Evolutionary conservation across 2,888 invertebrate genomes (phyloP).

Genomic region (Athetis lepigone): DNA sequence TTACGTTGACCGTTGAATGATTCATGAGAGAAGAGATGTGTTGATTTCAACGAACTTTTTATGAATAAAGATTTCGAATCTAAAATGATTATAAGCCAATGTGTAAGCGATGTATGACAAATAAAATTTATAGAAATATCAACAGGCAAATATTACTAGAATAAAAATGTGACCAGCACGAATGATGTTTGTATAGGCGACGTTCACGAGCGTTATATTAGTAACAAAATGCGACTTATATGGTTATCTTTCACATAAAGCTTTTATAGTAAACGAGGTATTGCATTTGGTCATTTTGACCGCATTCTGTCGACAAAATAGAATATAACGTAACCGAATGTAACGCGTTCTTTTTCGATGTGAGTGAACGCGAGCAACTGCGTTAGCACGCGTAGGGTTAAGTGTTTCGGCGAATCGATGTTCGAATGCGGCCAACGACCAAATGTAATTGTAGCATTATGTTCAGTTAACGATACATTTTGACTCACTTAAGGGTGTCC

Average conservation of each 20-base stretch:
- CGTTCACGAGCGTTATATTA: conserved; percentile 49
- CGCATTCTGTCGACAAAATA: conserved; percentile 56
- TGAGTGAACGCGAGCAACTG: conserved; percentile 38
- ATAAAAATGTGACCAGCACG: conserved; percentile 40
- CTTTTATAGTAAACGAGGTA: conserved; percentile 43
- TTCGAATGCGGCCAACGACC: conserved; percentile 64
- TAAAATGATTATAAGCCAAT: conserved; percentile 52
- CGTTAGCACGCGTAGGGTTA: conserved; percentile 54
- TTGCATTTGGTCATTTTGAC: conserved; percentile 57
- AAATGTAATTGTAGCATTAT: conserved; percentile 63
- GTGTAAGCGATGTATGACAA: conserved; percentile 58
- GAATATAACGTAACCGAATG: conserved; percentile 31
- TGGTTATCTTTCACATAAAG: conserved; percentile 60
- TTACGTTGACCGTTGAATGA: conserved; percentile 31
- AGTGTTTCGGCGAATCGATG: conserved; percentile 60
- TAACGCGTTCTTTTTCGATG: conserved; percentile 40
- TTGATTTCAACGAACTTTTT: conserved; percentile 29
- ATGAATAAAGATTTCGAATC: conserved; percentile 36
- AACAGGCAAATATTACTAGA: conserved; percentile 40
- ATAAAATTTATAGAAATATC: conserved; percentile 35
- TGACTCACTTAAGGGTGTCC: conserved; percentile 93
- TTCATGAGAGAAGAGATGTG: conserved; percentile 25
- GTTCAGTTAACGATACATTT: conserved; percentile 58
- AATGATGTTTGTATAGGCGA: conserved; percentile 35
- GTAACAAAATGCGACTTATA: conserved; percentile 57